phyloP scores from a whole-genome alignment of 2,797 vertebrate species.

The Diglossa cyanea region DNA sequence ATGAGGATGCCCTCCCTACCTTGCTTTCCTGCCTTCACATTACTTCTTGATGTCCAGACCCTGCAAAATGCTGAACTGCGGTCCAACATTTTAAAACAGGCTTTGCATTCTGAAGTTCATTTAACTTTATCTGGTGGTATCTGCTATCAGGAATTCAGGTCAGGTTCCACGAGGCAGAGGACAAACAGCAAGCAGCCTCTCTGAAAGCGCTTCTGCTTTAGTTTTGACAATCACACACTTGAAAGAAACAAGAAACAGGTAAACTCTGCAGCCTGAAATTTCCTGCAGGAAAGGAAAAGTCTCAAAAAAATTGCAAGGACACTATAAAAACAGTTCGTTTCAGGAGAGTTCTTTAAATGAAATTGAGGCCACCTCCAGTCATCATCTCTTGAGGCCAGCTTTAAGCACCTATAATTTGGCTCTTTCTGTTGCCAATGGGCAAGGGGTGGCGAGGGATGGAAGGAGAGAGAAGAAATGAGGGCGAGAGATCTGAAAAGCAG shows the following conservation, averaged over 20 bases:
- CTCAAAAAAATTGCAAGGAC: background rate
- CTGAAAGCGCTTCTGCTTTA: background rate
- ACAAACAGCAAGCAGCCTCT: background rate
- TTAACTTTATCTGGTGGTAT: background rate
- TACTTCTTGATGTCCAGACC: background rate
- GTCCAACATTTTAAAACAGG: background rate
- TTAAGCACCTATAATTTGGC: fast-evolving
- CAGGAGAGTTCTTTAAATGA: background rate
- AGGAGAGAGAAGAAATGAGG: background rate
- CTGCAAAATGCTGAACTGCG: background rate
- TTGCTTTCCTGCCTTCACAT: background rate
- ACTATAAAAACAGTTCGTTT: background rate
- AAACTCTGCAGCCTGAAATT: background rate
- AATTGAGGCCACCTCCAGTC: background rate
- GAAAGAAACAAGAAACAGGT: background rate
- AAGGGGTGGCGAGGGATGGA: fast-evolving
- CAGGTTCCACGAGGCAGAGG: background rate
- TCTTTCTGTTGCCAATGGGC: fast-evolving
- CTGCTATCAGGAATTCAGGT: background rate
- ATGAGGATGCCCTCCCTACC: background rate
- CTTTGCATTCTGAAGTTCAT: background rate
- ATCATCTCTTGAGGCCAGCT: background rate
- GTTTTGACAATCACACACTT: background rate
- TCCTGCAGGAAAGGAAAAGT: background rate
- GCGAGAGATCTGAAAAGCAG: background rate